Evolutionary conservation across 1,140 invertebrate genomes (phyloP).

Genomic region (Mercenaria mercenaria): DNA sequence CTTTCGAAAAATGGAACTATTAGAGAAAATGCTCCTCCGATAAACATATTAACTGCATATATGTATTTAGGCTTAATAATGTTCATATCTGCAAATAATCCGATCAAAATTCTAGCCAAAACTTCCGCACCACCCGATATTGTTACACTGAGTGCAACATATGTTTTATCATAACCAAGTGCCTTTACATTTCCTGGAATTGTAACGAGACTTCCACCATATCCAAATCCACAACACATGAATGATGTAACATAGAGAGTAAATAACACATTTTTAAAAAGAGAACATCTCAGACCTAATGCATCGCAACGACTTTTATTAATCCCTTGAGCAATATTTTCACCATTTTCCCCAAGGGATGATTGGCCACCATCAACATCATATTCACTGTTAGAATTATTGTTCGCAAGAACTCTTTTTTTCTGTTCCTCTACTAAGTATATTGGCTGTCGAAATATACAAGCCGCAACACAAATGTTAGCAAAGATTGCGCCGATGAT

Average conservation of each 20-base stretch:
- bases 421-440: too few relatives aligned
- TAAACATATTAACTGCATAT: conserved; percentile 10
- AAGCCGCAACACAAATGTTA: conserved; percentile 40
- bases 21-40: conserved; percentile 1
- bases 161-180: conserved; percentile 18
- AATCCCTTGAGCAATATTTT: neutral
- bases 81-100: conserved; percentile 28
- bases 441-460: conserved; percentile 51
- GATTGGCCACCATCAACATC: neutral
- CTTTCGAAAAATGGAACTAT: conserved; percentile 26
- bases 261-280: conserved; percentile 13
- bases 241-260: conserved; percentile 28
- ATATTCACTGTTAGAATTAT: neutral
- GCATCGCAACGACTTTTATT: neutral
- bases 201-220: neutral
- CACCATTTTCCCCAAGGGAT: neutral
- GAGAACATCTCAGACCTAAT: neutral
- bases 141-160: neutral
- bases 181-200: conserved; percentile 25
- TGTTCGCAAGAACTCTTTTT: neutral
- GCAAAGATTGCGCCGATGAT: conserved; percentile 5
- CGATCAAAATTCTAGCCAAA: conserved; percentile 10
- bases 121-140: conserved; percentile 15
- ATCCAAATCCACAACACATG: neutral
- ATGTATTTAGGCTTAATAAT: neutral